Evolutionary conservation across 2,113 vertebrate species (phyloP).

Genomic region (Hyaena hyaena): DNA sequence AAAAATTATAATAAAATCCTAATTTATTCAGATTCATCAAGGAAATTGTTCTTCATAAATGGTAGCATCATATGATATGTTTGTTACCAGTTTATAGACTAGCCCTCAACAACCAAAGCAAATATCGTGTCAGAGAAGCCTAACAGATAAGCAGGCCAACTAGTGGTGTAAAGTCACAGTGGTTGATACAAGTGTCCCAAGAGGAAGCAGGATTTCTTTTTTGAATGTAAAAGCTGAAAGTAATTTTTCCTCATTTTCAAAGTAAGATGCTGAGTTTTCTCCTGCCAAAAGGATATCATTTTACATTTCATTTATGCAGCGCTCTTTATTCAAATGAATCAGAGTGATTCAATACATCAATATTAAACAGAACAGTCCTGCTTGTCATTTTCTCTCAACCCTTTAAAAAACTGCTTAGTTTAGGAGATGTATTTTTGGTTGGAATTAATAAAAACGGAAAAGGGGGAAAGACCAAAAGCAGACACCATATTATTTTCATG

Average conservation of each 20-base stretch:
- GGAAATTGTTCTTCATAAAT: slow-evolving; percentile 69
- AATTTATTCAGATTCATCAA: slow-evolving; percentile 74
- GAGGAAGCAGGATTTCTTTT: slow-evolving; percentile 14
- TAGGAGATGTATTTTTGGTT: slow-evolving; percentile 44
- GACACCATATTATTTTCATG: not conserved
- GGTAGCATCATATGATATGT: slow-evolving; percentile 18
- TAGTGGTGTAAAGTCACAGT: not conserved
- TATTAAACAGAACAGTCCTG: slow-evolving; percentile 65
- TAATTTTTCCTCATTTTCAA: slow-evolving; percentile 66
- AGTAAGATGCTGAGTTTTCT: slow-evolving; percentile 63
- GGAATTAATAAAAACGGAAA: slow-evolving; percentile 57
- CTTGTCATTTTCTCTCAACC: slow-evolving; percentile 58
- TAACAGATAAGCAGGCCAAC: not conserved
- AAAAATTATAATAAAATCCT: slow-evolving; percentile 69
- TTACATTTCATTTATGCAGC: slow-evolving; percentile 66
- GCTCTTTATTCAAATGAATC: slow-evolving; percentile 65
- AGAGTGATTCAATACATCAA: slow-evolving; percentile 63
- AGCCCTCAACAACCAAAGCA: slow-evolving; percentile 10
- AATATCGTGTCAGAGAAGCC: not conserved
- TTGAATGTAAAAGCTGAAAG: not conserved
- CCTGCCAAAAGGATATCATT: slow-evolving; percentile 65
- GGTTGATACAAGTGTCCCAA: not conserved
- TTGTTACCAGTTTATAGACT: not conserved
- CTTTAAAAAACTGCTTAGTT: slow-evolving; percentile 46
- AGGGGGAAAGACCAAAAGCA: not conserved